These are phyloP conservation scores for Tinea pellionella DNA, from an alignment of 2,888 invertebrate species.

Conservation along the genomic window DNA sequence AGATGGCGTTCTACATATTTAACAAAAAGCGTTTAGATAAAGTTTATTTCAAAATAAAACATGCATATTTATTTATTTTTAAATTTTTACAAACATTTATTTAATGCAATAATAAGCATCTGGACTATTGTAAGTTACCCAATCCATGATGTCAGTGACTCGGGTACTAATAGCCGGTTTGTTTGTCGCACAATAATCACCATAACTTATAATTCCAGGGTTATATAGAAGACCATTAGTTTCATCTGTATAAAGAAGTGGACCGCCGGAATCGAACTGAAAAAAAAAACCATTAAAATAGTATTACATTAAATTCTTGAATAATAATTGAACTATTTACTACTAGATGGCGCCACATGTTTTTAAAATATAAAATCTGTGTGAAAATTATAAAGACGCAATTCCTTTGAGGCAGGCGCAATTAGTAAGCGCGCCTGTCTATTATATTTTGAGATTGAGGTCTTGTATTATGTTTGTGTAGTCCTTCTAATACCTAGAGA, in stretches of 20 bases:
- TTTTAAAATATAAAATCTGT: too few species aligned
- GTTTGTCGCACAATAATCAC: slow-evolving; percentile 45
- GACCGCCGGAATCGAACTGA: slow-evolving; percentile 54
- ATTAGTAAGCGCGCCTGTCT: too few species aligned
- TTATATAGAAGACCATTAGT: slow-evolving; percentile 30
- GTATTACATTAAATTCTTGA: too few species aligned
- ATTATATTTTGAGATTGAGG: too few species aligned
- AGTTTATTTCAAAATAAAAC: neutral
- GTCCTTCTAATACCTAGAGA: too few species aligned
- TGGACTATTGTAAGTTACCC: slow-evolving; percentile 43
- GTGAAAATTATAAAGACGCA: too few species aligned
- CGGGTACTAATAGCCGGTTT: slow-evolving; percentile 58
- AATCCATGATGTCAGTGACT: slow-evolving; percentile 53
- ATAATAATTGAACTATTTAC: neutral
- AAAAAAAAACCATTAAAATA: slow-evolving; percentile 18
- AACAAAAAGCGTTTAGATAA: too few species aligned
- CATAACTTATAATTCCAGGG: slow-evolving; percentile 56
- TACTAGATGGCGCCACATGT: too few species aligned
- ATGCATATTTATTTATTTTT: neutral
- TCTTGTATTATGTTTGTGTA: too few species aligned
- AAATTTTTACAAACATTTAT: neutral
- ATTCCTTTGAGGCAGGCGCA: too few species aligned
- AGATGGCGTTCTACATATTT: too few species aligned
- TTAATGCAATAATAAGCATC: slow-evolving; percentile 22
- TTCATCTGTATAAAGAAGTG: slow-evolving; percentile 48